Percentiles rank a stretch among this genome's conserved stretches.
These are phyloP conservation scores for Brevimyrus niger DNA, from an alignment of 2,113 vertebrate genomes.

Conservation along the genomic window DNA sequence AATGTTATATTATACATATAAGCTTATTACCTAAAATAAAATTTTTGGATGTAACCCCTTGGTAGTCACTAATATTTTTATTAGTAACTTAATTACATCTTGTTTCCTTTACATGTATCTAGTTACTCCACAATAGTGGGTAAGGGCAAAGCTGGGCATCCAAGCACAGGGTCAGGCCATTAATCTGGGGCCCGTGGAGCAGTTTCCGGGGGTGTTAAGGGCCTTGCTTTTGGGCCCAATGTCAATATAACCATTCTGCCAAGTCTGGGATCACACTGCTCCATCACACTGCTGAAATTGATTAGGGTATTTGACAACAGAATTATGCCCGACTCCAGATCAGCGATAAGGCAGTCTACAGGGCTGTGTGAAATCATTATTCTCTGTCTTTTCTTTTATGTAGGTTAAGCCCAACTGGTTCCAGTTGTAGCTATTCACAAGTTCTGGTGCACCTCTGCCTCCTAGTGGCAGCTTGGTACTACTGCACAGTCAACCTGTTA, in stretches of 20 bases:
- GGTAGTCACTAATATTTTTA: not conserved
- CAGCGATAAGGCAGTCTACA: not conserved
- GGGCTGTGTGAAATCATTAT: not conserved
- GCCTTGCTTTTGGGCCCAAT: not conserved
- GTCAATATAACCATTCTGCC: not conserved
- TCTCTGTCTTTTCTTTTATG: not conserved
- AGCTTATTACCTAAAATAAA: not conserved
- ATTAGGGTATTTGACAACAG: not conserved
- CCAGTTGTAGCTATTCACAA: not conserved
- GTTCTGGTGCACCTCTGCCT: not conserved
- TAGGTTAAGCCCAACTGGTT: not conserved
- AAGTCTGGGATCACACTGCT: not conserved
- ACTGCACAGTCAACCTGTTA: not conserved
- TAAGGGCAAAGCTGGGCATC: not conserved
- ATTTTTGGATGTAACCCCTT: not conserved
- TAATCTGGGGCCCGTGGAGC: not conserved
- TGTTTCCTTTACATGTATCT: not conserved
- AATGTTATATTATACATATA: not conserved
- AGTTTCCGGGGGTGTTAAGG: not conserved
- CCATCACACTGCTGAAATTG: not conserved
- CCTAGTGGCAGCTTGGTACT: not conserved
- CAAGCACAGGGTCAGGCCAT: not conserved
- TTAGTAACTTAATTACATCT: not conserved
- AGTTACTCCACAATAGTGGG: not conserved
- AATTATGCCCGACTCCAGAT: not conserved